Evolutionary conservation across 35 echinoderm and acorn worm genomes (phyloP), one percentile per base, ranked within the genome.

Genomic region (Patiria miniata): DNA sequence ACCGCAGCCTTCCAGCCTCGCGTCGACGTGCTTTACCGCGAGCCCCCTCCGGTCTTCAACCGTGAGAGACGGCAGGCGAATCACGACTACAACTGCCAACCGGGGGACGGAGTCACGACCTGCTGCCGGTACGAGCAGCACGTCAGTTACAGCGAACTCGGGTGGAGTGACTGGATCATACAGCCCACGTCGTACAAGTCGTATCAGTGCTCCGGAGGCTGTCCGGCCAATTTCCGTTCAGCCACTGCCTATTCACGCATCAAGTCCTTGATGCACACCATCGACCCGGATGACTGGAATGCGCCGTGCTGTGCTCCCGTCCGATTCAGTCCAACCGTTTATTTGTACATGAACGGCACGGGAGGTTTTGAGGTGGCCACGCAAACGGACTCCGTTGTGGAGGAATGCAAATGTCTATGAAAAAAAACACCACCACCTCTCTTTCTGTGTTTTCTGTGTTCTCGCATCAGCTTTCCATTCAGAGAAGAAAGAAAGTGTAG

Each of bases 391-490:
- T 32, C 34, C 10, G 34, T 73, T 22, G 65, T 73, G 23, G 19
- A 28, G 14, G 65, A 73, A 73, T 73, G 65, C 26, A 22, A 73
- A 30, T 73, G 65, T 34, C 34, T 73, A 73, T 73, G 65, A 73
- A 30, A 10, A 34, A 10, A 73, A 73, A 22, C 28, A 60, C 10
- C 19, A n/a, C n/a, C n/a, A n/a, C n/a, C n/a, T n/a, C 42, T 47
- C 12, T 12, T 47, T 47, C 12, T 47, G 4, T 6, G 42, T 4
- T 47, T 12, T 47, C 12, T 47, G 42, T 12, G 42, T 47, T 47
- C 42, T 12, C 4, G 12, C 42, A n/a, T 12, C 4, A 47, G 42
- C 42, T 47, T 47, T 47, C 42, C 12, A 12, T 47, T 47, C 4
- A 47, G 12, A 47, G 12, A 47, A 47, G 12, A 47, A 47, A 47